A percentile compares a stretch with the other conserved stretches of the same genome.
Evolutionary conservation across 2,797 vertebrate genomes (phyloP).

Genomic region (Sardinella longiceps): DNA sequence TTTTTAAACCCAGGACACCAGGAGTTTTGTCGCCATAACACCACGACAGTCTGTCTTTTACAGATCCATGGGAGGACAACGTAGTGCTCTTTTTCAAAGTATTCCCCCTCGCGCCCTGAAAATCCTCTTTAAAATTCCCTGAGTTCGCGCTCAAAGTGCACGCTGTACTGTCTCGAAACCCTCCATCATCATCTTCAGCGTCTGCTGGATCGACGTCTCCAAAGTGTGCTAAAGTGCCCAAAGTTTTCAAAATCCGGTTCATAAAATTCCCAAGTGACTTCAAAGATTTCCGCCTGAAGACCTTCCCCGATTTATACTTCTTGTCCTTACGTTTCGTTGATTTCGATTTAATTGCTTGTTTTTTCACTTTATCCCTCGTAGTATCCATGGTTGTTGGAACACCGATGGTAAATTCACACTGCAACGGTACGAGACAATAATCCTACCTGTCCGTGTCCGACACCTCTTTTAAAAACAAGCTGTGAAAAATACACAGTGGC

Average conservation of each 20-base stretch:
- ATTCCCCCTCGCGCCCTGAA: constrained; percentile 49
- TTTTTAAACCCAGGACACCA: constrained; percentile 86
- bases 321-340: constrained; percentile 69
- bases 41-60: constrained; percentile 70
- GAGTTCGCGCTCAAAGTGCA: constrained; percentile 53
- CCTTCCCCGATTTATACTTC: constrained; percentile 63
- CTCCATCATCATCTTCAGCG: constrained; percentile 81
- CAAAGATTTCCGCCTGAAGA: constrained; percentile 72
- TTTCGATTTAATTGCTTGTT: constrained; percentile 68
- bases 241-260: constrained; percentile 82
- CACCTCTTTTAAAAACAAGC: constrained; percentile 58
- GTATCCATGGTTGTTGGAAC: constrained; percentile 67
- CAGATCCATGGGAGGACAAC: constrained; percentile 59
- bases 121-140: constrained; percentile 55
- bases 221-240: constrained; percentile 79
- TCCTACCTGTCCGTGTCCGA: constrained; percentile 73
- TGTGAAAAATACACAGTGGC: constrained; percentile 55
- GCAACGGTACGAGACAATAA: constrained; percentile 41
- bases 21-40: constrained; percentile 78
- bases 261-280: constrained; percentile 79
- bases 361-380: constrained; percentile 66
- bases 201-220: constrained; percentile 66
- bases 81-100: constrained; percentile 60
- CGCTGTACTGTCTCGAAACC: constrained; percentile 66
- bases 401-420: constrained; percentile 40